Base-by-base conservation (phyloP, 2,797 vertebrate species). In the Tragelaphus eurycerus region DNA sequence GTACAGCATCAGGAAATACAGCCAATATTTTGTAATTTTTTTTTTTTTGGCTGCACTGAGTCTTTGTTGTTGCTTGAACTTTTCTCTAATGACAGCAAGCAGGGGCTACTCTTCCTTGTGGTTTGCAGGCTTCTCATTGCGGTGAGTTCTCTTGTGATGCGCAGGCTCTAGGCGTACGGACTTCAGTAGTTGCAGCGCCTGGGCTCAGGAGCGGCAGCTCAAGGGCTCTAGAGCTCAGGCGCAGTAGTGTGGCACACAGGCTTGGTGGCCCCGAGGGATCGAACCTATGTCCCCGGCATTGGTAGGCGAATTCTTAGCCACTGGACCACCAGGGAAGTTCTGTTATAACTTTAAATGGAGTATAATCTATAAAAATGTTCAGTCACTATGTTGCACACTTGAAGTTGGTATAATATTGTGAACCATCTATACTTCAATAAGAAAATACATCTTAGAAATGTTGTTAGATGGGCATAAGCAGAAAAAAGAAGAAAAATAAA, bases 121-220 rank as follows among this genome's bases (percentile, higher is more conserved):
- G n/a, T 23, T 21, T 4, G 1, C 64, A 71, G n/a, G 64, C 64
- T 38, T 71, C 67, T 71, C 19, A 23, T 12, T 71, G 34, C 0
- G 9, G 34, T 38, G 34, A 23, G 34, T 13, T 38, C 11, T 23
- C 19, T 38, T 71, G 67, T 11, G 34, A 38, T 0, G 0, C 10
- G 38, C 6, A 38, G 67, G 67, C 19, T 38, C 1, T 71, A 38
- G 67, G 5, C 19, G 0, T 34, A 71, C 0, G 5, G 34, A 6
- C 67, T 71, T 71, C 19, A 38, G 34, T 12, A 71, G 67, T 0
- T 71, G 10, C 67, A 13, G 34, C 1, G 3, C 34, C 34, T 23
- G 19, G 34, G 19, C 67, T 71, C 67, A 67, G 64, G 9, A 67
- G 62, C 8, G 4, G n/a, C n/a, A 67, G 4, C 16, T 19, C 62